A percentile compares a stretch with the other conserved stretches of the same genome.
These are phyloP conservation scores for Catagonus wagneri DNA, from an alignment of 2,113 vertebrate genomes.

Conservation along the genomic window DNA sequence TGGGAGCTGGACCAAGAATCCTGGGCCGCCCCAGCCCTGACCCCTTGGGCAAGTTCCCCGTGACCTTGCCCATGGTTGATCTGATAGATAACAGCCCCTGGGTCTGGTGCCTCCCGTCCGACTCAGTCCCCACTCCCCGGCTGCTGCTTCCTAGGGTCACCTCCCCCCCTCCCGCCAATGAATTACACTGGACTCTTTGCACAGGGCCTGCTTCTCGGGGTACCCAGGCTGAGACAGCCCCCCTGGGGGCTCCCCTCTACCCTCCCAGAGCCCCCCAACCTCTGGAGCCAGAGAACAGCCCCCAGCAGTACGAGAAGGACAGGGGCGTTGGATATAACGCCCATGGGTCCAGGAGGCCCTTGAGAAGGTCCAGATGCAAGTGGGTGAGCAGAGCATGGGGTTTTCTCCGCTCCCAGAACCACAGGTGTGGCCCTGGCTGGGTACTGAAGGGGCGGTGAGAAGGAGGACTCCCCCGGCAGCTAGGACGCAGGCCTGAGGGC, in stretches of 20 bases:
- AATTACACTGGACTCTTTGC: not conserved
- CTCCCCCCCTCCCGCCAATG: not conserved
- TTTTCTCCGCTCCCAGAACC: not conserved
- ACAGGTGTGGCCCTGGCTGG: not conserved
- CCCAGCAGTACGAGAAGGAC: not conserved
- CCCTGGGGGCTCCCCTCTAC: not conserved
- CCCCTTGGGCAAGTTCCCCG: not conserved
- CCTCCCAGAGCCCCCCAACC: not conserved
- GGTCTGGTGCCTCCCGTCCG: too few species aligned
- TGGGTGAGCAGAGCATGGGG: not conserved
- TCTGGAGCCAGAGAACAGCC: not conserved
- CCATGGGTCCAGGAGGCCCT: not conserved
- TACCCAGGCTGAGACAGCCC: not conserved
- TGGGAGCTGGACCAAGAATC: accelerated
- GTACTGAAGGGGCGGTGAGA: not conserved
- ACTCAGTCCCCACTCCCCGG: not conserved
- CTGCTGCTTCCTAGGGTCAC: not conserved
- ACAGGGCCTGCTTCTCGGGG: not conserved
- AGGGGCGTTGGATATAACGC: not conserved
- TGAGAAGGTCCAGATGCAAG: not conserved
- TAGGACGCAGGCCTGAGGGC: not conserved
- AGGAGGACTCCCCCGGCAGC: not conserved
- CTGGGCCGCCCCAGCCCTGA: accelerated
- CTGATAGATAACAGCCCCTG: not conserved
- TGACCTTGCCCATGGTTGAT: not conserved